phyloP scores from a whole-genome alignment of 2,888 invertebrate genomes.

The Carterocephalus palaemon region DNA sequence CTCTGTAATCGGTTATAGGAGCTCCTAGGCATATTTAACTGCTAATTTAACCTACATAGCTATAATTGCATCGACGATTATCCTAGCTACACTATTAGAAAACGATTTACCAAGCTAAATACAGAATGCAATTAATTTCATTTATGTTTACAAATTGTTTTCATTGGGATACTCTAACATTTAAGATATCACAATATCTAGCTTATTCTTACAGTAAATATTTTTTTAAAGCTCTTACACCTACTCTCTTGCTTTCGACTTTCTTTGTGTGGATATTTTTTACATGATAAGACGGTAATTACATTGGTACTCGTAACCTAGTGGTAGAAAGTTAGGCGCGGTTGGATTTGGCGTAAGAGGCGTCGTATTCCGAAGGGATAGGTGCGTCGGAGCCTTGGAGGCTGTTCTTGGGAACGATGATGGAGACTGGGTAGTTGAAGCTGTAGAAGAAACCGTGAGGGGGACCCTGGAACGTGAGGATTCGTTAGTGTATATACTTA shows the following conservation, averaged over 20 bases:
- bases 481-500: background rate
- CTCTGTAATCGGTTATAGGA: background rate
- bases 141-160: conserved; percentile 1
- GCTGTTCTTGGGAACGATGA: conserved; percentile 57
- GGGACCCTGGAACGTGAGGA: conserved; percentile 60
- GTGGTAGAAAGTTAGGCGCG: conserved; percentile 25
- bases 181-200: background rate
- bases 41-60: conserved; percentile 46
- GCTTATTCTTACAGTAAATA: too few species aligned
- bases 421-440: conserved; percentile 82
- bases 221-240: too few species aligned
- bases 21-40: conserved; percentile 24
- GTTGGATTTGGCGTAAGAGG: conserved; percentile 40
- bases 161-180: conserved; percentile 1
- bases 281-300: background rate
- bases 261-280: too few species aligned
- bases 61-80: conserved; percentile 59
- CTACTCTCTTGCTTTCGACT: too few species aligned
- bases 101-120: conserved; percentile 32
- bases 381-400: conserved; percentile 37
- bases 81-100: conserved; percentile 42
- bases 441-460: conserved; percentile 87
- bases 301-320: background rate
- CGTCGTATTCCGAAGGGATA: conserved; percentile 50
- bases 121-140: conserved; percentile 22